phyloP scores from a whole-genome alignment of 1,140 invertebrate species.

The Bombus turneri region DNA sequence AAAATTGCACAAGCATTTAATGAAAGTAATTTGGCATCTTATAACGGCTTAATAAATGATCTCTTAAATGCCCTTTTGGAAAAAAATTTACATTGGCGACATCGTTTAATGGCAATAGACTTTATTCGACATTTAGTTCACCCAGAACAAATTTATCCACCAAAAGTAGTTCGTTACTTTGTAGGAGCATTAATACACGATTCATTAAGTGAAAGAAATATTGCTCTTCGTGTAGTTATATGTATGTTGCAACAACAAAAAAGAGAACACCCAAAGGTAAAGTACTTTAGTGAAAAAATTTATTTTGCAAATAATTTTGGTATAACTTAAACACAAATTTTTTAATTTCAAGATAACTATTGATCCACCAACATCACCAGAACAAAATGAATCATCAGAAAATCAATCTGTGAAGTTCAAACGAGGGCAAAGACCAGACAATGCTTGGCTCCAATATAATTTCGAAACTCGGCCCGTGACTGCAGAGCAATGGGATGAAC shows the following conservation, averaged over 20 bases:
- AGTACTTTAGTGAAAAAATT: slow-evolving; percentile 13
- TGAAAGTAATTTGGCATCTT: slow-evolving; percentile 83
- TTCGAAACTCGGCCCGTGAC: slow-evolving; percentile 84
- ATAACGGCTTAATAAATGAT: slow-evolving; percentile 85
- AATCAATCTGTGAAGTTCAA: slow-evolving; percentile 54
- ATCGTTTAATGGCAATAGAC: slow-evolving; percentile 88
- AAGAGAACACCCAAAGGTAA: slow-evolving; percentile 83
- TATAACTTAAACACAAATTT: neutral
- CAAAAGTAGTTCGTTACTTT: slow-evolving; percentile 86
- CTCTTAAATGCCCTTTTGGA: slow-evolving; percentile 86
- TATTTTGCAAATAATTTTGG: neutral
- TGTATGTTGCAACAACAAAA: slow-evolving; percentile 91
- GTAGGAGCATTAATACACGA: slow-evolving; percentile 89
- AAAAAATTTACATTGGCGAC: slow-evolving; percentile 91
- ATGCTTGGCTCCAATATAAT: slow-evolving; percentile 89
- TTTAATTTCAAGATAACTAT: slow-evolving; percentile 69
- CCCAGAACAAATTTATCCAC: slow-evolving; percentile 86
- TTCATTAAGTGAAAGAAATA: slow-evolving; percentile 88
- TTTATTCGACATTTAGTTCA: slow-evolving; percentile 89
- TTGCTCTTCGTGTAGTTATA: slow-evolving; percentile 85
- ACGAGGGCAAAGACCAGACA: slow-evolving; percentile 86
- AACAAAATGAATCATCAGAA: slow-evolving; percentile 3
- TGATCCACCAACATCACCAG: slow-evolving; percentile 7
- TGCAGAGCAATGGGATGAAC: slow-evolving; percentile 89
- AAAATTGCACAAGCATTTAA: slow-evolving; percentile 77